Evolutionary conservation across 2,797 vertebrate species (phyloP), one percentile per base, ranked within the genome.

Genomic region (Anas flavirostris): DNA sequence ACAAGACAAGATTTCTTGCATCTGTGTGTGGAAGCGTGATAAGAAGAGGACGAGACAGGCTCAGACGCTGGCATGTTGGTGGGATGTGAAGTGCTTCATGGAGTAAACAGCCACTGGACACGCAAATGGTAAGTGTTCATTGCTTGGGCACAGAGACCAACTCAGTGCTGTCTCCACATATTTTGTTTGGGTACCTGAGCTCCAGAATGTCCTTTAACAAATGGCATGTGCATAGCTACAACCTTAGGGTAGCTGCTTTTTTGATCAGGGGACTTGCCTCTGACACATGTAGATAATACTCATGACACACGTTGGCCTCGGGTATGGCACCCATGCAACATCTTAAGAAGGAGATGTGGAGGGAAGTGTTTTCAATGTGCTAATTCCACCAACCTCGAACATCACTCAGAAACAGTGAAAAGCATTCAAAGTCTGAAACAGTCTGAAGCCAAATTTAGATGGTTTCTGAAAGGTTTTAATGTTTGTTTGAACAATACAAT

Each of bases 381-480:
- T 86, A 82, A 80, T n/a, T 91, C 44, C 46, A 62, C 19, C 69
- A 64, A 84, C 63, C 23, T 93, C 76, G 62, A 37, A 59, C 13
- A 63, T 76, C 37, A 33, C 48, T 53, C 52, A 74, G 55, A 92
- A 84, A 39, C 46, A 82, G 52, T 33, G 88, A 91, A 72, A 85
- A 37, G 16, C 52, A 60, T 56, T 85, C 13, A 63, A 88, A 91
- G 73, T 14, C 60, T 77, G 48, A 88, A 85, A 59, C 9, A 82
- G n/a, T 48, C 39, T 64, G 68, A 81, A 90, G 56, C 39, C 62
- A 94, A 78, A 91, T 83, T 53, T 59, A 82, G 72, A 62, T 0
- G 5, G 23, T 67, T 92, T 82, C 56, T 77, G 73, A 93, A 89
- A 48, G 46, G 28, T 5, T 68, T 87, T 76, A 82, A 80, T 74